Base-by-base conservation (phyloP, 2,113 vertebrate genomes). In the Poicephalus meyeri region DNA sequence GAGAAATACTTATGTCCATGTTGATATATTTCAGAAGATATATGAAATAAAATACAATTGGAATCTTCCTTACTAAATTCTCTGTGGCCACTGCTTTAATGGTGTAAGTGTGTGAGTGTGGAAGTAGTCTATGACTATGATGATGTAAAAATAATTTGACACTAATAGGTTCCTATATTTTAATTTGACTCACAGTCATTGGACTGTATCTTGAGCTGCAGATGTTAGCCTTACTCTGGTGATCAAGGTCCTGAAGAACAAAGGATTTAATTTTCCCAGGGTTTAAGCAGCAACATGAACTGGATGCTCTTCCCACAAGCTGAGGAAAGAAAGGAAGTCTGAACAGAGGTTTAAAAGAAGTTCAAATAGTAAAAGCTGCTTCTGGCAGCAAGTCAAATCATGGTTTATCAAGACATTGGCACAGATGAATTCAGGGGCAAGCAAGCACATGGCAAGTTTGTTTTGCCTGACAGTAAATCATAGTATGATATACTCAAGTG, bases 41-140 rank as follows among this genome's bases (percentile, higher is more conserved):
- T 39, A 4, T 46, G 9, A 55, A 90, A 77, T 25, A 69, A 11
- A 64, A 72, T 4, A 4, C 28, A 61, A 86, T 44, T 26, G 13
- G 16, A 76, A 74, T n/a, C 14, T 44, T 68, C 82, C 66, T 72
- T 37, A 6, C 17, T 6, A 26, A 3, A 86, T 72, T 76, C 10
- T 71, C 15, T 13, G 9, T 41, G 37, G 15, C 16, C 1, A 1
- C 55, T 93, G 9, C 4, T 71, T 80, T 50, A 76, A 55, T 6
- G 7, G 13, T 33, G 53, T 0, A 2, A 5, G 5, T 0, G 1
- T 3, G 12, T 33, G 20, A 18, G 6, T 6, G 29, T 8, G 26
- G 15, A 74, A 74, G 20, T 35, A 52, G 29, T 44, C n/a, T 9
- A 25, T 31, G 76, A 13, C 33, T n/a, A 39, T 47, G 35, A 66